Evolutionary conservation across 2,888 invertebrate species (phyloP).

Genomic region (Trisateles emortualis): DNA sequence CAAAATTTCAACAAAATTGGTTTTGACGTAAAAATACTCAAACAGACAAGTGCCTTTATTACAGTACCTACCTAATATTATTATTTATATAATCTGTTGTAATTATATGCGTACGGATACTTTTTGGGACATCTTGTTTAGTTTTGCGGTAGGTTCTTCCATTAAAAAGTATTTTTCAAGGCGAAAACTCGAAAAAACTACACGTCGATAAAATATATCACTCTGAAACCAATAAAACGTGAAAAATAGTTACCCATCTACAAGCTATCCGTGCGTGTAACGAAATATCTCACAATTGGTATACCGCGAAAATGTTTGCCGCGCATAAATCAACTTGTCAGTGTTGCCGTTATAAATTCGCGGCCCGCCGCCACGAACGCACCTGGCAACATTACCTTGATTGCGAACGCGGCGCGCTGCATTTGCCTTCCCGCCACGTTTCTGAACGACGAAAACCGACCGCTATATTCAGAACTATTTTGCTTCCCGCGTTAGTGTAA

Average conservation of each 20-base stretch:
- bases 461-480: conserved; percentile 31
- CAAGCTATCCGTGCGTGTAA: conserved; percentile 65
- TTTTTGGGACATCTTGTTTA: background rate
- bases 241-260: conserved; percentile 69
- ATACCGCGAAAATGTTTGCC: conserved; percentile 67
- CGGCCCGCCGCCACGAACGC: conserved; percentile 70
- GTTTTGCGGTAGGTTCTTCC: no score
- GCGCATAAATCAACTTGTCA: conserved; percentile 82
- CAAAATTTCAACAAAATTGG: no score
- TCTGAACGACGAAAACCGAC: conserved; percentile 30
- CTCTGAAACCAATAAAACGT: conserved; percentile 71
- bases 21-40: no score
- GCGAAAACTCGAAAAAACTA: conserved; percentile 28
- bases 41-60: no score
- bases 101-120: no score
- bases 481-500: conserved; percentile 8
- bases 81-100: no score
- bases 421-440: conserved; percentile 67
- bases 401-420: conserved; percentile 67
- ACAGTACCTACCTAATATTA: no score
- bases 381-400: conserved; percentile 84
- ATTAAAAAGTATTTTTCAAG: background rate
- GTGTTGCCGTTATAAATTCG: conserved; percentile 82
- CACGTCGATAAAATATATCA: conserved; percentile 56
- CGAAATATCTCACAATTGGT: conserved; percentile 71